Evolutionary conservation across 2,113 vertebrate species (phyloP).

Genomic region (Pteropus alecto): DNA sequence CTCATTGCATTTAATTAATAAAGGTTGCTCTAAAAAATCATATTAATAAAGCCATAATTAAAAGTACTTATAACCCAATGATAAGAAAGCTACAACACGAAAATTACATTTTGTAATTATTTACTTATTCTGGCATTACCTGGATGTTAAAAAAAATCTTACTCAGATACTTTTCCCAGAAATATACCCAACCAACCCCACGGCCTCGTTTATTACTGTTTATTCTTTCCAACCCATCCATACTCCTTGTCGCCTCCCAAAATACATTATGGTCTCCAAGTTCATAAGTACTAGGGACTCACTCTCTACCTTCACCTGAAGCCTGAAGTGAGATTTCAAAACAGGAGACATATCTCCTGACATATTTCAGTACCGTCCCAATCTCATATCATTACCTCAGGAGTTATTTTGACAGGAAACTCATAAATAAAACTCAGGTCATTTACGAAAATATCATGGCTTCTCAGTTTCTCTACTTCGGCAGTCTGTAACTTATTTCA

Average conservation of each 20-base stretch:
- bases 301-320: background rate
- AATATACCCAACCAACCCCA: background rate
- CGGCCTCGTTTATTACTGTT: background rate
- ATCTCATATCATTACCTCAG: background rate
- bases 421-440: background rate
- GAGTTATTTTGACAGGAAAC: background rate
- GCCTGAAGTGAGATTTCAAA: background rate
- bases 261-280: background rate
- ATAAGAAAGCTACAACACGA: background rate
- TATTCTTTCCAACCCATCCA: background rate
- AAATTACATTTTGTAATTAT: background rate
- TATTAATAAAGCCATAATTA: background rate
- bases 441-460: background rate
- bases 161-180: background rate
- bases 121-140: background rate
- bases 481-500: background rate
- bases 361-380: background rate
- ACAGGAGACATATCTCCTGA: background rate
- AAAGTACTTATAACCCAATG: background rate
- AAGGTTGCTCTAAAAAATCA: background rate
- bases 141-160: background rate
- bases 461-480: background rate
- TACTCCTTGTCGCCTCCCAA: background rate
- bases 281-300: background rate
- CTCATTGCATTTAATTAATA: background rate